Evolutionary conservation across 2,113 vertebrate genomes (phyloP).

Genomic region (Scytalopus superciliaris): DNA sequence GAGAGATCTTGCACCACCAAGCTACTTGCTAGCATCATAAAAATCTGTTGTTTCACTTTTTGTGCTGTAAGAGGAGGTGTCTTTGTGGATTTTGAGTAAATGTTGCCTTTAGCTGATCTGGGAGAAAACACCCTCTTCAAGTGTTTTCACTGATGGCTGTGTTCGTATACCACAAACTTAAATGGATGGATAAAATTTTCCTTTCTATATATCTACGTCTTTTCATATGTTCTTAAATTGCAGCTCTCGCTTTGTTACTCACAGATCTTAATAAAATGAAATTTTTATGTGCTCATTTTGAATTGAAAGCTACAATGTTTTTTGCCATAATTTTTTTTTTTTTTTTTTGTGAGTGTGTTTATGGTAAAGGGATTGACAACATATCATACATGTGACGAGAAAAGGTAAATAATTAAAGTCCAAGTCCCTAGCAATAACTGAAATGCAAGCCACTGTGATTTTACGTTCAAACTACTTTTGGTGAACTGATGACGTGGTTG

Average conservation of each 20-base stretch:
- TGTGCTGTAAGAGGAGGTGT: background rate
- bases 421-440: background rate
- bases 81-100: background rate
- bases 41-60: background rate
- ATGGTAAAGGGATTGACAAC: background rate
- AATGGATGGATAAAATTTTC: background rate
- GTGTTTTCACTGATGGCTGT: background rate
- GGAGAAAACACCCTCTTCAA: background rate
- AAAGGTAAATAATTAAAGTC: background rate
- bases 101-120: background rate
- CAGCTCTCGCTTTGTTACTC: background rate
- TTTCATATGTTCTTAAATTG: background rate
- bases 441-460: background rate
- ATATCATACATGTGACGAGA: background rate
- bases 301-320: background rate
- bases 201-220: background rate
- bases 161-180: background rate
- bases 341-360: background rate
- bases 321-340: background rate
- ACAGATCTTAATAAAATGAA: background rate
- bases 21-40: background rate
- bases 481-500: fast-evolving
- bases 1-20: background rate
- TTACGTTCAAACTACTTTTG: background rate
- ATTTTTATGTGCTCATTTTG: background rate